A percentile compares a stretch with the other conserved stretches of the same genome.
Conservation (phyloP, 1,140 invertebrate species). For the Ips nitidus region DNA sequence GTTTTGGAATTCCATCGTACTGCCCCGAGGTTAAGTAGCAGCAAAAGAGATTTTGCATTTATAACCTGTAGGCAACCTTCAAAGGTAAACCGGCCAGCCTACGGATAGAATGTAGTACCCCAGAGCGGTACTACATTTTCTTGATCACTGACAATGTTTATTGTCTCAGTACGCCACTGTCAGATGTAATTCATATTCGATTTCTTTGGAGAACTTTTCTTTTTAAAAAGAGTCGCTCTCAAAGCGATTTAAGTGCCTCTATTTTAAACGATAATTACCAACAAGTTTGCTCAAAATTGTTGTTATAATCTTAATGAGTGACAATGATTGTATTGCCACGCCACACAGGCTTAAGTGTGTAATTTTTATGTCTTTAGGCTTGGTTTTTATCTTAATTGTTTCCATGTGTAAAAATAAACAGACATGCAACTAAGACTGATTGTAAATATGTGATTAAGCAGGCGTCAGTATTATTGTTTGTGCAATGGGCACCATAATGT, state of each 20-base stretch:
- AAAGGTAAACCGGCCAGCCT: slow-evolving; percentile 19
- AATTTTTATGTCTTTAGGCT: slow-evolving; percentile 6
- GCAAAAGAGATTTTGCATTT: too few species aligned
- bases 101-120: not conserved
- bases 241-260: too few species aligned
- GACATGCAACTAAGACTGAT: not conserved
- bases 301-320: not conserved
- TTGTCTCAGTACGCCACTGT: too few species aligned
- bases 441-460: not conserved
- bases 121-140: not conserved
- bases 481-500: too few species aligned
- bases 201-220: too few species aligned
- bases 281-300: too few species aligned
- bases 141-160: not conserved
- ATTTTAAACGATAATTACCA: too few species aligned
- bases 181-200: too few species aligned
- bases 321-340: not conserved
- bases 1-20: too few species aligned
- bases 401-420: slow-evolving; percentile 5
- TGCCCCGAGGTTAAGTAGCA: too few species aligned
- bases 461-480: not conserved
- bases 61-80: not conserved
- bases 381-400: slow-evolving; percentile 2
- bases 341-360: not conserved
- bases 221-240: too few species aligned